These are phyloP conservation scores for Anser brachyrhynchus DNA, from an alignment of 2,113 vertebrate genomes.

Conservation along the genomic window DNA sequence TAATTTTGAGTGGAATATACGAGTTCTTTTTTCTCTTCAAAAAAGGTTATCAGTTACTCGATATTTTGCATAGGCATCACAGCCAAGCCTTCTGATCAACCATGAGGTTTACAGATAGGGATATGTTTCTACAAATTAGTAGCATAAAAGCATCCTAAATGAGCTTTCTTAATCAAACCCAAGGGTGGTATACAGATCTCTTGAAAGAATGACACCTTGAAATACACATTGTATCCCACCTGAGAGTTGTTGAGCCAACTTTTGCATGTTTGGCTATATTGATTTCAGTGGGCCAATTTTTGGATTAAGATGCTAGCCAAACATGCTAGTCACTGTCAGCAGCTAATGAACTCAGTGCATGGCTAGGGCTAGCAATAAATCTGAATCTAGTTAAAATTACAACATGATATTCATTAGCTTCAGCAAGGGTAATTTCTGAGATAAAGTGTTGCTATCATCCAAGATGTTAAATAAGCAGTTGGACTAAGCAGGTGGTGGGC, in stretches of 20 bases:
- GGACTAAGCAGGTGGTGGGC: slow-evolving; percentile 54
- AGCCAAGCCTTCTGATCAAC: not conserved
- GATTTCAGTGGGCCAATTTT: not conserved
- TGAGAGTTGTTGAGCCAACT: not conserved
- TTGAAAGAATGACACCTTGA: not conserved
- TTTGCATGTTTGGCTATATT: not conserved
- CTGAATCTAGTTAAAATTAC: slow-evolving; percentile 66
- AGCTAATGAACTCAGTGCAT: slow-evolving; percentile 37
- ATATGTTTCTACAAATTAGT: not conserved
- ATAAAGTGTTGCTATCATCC: slow-evolving; percentile 56
- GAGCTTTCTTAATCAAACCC: not conserved
- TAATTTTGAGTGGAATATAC: not conserved
- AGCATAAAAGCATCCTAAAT: not conserved
- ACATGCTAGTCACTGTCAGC: slow-evolving; percentile 25
- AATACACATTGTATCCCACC: not conserved
- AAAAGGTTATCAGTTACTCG: not conserved
- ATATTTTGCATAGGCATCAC: not conserved
- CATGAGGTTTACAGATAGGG: not conserved
- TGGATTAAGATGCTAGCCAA: not conserved
- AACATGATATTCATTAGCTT: slow-evolving; percentile 70
- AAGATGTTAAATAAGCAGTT: slow-evolving; percentile 68
- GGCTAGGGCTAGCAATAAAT: slow-evolving; percentile 40
- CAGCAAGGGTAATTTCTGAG: slow-evolving; percentile 63
- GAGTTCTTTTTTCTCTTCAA: not conserved
- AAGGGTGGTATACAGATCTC: not conserved